phyloP scores from a whole-genome alignment of 2,888 invertebrate genomes.

The Drosophila setosimentum region DNA sequence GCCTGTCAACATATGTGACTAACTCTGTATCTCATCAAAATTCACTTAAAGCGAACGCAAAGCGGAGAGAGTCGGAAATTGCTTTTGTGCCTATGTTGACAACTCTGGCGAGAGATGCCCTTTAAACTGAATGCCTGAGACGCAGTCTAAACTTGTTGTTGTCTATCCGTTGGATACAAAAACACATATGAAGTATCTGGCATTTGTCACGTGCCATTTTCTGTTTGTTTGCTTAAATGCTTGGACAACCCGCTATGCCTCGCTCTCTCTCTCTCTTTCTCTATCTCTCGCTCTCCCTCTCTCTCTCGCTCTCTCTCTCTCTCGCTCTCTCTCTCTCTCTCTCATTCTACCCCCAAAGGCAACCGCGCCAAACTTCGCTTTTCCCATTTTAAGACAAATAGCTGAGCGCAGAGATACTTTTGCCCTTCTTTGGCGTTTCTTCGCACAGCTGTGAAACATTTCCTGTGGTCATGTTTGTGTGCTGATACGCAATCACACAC shows the following conservation, averaged over 20 bases:
- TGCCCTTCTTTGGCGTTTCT: conserved; percentile 18
- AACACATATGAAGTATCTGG: conserved; percentile 27
- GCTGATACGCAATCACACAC: conserved; percentile 29
- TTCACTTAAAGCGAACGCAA: conserved; percentile 51
- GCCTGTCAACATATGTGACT: conserved; percentile 64
- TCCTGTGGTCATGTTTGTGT: conserved; percentile 75
- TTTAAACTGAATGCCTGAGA: conserved; percentile 8
- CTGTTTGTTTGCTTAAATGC: conserved; percentile 41
- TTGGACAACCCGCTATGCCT: conserved; percentile 24
- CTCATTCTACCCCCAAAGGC: not conserved
- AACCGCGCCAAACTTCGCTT: not conserved
- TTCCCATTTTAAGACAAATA: conserved; percentile 61
- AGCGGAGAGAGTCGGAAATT: conserved; percentile 19
- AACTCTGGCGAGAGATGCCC: conserved; percentile 18
- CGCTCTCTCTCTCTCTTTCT: not conserved
- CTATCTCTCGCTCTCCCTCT: not conserved
- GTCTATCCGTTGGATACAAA: conserved; percentile 25
- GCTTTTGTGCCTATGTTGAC: conserved; percentile 26
- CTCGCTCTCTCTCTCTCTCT: not conserved
- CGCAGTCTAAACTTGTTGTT: conserved; percentile 5
- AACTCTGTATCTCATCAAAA: conserved; percentile 64
- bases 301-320: not conserved
- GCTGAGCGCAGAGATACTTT: conserved; percentile 51
- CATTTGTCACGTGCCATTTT: conserved; percentile 65
- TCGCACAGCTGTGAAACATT: conserved; percentile 74